A percentile compares a stretch with the other conserved stretches of the same genome.
Conservation (phyloP, 2,797 vertebrate species). For the Iguana delicatissima region DNA sequence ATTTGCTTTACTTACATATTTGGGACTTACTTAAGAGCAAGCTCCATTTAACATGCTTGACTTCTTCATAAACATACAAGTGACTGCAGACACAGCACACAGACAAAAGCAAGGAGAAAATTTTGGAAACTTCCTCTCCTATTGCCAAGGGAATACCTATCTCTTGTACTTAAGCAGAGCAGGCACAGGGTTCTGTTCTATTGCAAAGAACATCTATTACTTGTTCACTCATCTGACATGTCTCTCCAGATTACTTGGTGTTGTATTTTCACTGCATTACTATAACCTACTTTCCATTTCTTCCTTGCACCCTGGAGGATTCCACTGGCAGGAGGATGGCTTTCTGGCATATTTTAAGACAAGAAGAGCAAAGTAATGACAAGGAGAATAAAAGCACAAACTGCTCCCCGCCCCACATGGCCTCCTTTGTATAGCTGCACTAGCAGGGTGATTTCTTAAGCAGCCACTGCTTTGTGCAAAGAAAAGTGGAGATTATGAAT, state of each 20-base stretch:
- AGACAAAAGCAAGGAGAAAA: neutral
- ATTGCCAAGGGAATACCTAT: constrained; percentile 19
- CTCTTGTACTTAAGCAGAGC: constrained; percentile 36
- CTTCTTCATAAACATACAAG: neutral
- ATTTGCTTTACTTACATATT: no score
- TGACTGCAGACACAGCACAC: neutral
- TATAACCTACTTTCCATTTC: constrained; percentile 48
- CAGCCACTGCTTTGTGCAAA: neutral
- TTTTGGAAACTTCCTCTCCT: neutral
- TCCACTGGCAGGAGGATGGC: constrained; percentile 33
- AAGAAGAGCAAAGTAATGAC: constrained; percentile 27
- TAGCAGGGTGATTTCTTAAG: neutral
- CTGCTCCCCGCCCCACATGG: neutral
- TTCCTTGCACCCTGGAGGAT: constrained; percentile 38
- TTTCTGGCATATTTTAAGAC: constrained; percentile 30
- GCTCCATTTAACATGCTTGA: neutral
- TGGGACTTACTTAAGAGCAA: neutral
- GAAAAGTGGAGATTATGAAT: neutral
- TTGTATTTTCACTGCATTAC: constrained; percentile 43
- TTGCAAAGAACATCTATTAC: constrained; percentile 44
- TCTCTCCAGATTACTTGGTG: constrained; percentile 21
- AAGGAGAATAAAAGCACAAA: constrained; percentile 3
- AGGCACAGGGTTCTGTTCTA: constrained; percentile 38
- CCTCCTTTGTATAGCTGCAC: constrained; percentile 1
- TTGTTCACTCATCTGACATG: constrained; percentile 24